A percentile compares a stretch with the other conserved stretches of the same genome.
phyloP scores from a whole-genome alignment of 2,797 vertebrate species.

The Tragopan temminckii region DNA sequence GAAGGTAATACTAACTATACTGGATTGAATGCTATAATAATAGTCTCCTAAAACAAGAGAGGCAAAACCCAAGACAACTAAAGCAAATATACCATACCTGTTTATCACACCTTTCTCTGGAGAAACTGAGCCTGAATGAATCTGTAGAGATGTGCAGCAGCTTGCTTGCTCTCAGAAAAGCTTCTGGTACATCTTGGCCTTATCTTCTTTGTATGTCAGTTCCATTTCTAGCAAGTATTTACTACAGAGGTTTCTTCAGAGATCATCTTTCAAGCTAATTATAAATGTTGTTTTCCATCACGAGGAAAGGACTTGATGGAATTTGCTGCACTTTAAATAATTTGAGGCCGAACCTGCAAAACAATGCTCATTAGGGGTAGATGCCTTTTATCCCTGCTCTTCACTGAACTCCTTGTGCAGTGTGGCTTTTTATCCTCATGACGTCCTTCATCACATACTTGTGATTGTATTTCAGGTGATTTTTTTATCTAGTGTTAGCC shows the following conservation, averaged over 20 bases:
- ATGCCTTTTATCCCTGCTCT: background rate
- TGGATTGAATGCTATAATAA: background rate
- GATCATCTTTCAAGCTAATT: background rate
- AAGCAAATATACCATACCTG: background rate
- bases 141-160: background rate
- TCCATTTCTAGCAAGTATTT: background rate
- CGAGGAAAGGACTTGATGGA: background rate
- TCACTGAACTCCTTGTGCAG: background rate
- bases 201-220: background rate
- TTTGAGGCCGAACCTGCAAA: background rate
- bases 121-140: background rate
- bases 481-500: background rate
- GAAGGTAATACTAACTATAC: background rate
- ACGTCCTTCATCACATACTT: background rate
- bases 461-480: background rate
- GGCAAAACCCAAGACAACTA: background rate
- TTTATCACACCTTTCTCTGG: background rate
- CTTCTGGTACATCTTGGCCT: background rate
- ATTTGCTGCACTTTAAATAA: background rate
- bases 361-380: background rate
- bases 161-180: background rate
- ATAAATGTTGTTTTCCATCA: background rate
- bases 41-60: background rate
- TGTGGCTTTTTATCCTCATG: background rate
- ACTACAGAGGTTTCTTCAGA: background rate